Evolutionary conservation across 1,140 invertebrate genomes (phyloP), one percentile per base, ranked within the genome.

Genomic region (Lepeophtheirus salmonis): DNA sequence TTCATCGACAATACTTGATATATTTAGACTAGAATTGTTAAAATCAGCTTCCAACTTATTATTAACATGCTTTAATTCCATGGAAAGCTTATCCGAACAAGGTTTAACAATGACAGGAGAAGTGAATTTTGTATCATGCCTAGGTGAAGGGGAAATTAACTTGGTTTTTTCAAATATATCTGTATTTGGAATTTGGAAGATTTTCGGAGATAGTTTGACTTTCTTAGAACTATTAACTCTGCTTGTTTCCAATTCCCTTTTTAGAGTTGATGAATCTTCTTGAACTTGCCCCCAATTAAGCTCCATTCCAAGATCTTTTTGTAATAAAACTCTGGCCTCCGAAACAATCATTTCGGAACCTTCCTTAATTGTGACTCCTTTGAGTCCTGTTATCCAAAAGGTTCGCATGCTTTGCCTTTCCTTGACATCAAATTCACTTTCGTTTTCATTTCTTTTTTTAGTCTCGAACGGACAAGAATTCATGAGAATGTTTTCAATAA

Each of bases 381-480:
- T 78, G 69, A 79, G 80, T 14, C 88, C 89, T 1, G 81, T 85
- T 20, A 95, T 79, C 76, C 84, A 92, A 61, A 92, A 78, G 49
- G 14, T 78, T 67, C 78, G 77, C 54, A 79, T 75, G 70, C 79
- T 77, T 66, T 78, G 80, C 58, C 82, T 76, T 67, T 82, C 76
- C 50, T 76, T 74, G 13, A 78, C 71, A 62, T 88, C 83, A 63
- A 74, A 73, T 48, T 77, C 76, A 60, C 79, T 78, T 67, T 87
- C 83, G 50, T 59, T 59, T 20, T 54, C 61, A 57, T 1, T 2
- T 3, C 48, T 24, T 17, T 18, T 48, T 24, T 12, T 18, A 17
- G 21, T 4, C 20, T 64, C n/a, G 55, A 25, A 96, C 22, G 89
- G 87, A 10, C 82, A 73, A 14, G 84, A 78, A 69, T 81, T 83